Conservation (phyloP, 2,113 vertebrate genomes). For the Psilopogon haemacephalus region DNA sequence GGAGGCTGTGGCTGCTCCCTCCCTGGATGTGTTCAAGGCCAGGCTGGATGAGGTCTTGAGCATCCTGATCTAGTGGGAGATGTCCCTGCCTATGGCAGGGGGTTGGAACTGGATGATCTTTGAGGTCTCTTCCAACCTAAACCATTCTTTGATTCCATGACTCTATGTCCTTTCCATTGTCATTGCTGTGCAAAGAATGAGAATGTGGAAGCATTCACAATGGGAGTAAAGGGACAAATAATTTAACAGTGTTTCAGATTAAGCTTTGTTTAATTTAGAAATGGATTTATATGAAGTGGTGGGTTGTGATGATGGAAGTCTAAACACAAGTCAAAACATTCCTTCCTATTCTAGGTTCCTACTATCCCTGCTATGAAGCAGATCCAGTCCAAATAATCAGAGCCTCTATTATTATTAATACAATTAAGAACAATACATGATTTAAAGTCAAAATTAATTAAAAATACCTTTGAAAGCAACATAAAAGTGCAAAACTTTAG, state of each 20-base stretch:
- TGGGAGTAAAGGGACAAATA: neutral
- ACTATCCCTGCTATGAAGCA: neutral
- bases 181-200: neutral
- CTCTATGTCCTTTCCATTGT: neutral
- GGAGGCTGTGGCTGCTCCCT: too few relatives aligned
- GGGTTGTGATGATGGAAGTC: neutral
- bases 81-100: too few relatives aligned
- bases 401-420: neutral
- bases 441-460: neutral
- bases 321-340: neutral
- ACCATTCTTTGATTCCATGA: too few relatives aligned
- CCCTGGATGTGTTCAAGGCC: too few relatives aligned
- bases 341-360: neutral
- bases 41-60: too few relatives aligned
- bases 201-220: neutral
- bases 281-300: neutral
- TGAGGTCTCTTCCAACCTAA: too few relatives aligned
- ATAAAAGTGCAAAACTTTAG: neutral
- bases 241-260: neutral
- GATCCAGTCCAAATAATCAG: neutral
- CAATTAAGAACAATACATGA: neutral
- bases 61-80: too few relatives aligned
- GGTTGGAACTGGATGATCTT: too few relatives aligned
- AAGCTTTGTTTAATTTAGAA: neutral
- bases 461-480: neutral